These are phyloP conservation scores for Harmothoe impar DNA, from an alignment of 2,888 invertebrate genomes.

Conservation along the genomic window DNA sequence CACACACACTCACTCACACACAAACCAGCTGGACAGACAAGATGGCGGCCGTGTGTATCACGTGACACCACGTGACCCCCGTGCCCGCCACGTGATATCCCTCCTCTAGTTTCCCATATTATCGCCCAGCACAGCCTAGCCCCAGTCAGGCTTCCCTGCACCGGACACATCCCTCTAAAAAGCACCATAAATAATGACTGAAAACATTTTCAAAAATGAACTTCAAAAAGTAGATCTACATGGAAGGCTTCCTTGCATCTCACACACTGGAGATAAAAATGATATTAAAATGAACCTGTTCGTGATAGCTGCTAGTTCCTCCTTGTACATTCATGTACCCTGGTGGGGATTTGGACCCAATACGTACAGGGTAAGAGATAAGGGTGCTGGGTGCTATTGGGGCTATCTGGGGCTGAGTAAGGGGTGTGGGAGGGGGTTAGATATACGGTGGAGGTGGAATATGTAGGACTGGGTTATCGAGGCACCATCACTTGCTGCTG, in stretches of 20 bases:
- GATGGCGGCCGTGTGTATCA: constrained; percentile 9
- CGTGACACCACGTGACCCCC: constrained; percentile 52
- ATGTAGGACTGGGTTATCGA: constrained; percentile 8
- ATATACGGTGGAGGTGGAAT: not conserved
- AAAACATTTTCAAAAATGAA: not conserved
- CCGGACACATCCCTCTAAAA: not conserved
- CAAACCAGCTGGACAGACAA: constrained; percentile 15
- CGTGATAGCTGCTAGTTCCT: not conserved
- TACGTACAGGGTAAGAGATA: constrained; percentile 3
- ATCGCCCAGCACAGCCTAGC: constrained; percentile 6
- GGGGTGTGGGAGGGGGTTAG: not conserved
- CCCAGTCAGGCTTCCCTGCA: constrained; percentile 3
- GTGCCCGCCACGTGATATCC: constrained; percentile 35
- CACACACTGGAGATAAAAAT: not conserved
- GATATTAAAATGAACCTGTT: not conserved
- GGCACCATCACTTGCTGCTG: not conserved
- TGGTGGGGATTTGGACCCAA: not conserved
- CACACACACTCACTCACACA: not conserved
- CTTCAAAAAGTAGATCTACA: not conserved
- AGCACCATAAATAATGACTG: not conserved
- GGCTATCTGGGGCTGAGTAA: not conserved
- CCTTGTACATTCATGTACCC: not conserved
- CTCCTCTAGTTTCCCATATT: constrained; percentile 31
- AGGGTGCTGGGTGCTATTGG: not conserved
- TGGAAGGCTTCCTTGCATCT: not conserved